Evolutionary conservation across 2,888 invertebrate genomes (phyloP), one percentile per base, ranked within the genome.

Genomic region (Amphipyra berbera): DNA sequence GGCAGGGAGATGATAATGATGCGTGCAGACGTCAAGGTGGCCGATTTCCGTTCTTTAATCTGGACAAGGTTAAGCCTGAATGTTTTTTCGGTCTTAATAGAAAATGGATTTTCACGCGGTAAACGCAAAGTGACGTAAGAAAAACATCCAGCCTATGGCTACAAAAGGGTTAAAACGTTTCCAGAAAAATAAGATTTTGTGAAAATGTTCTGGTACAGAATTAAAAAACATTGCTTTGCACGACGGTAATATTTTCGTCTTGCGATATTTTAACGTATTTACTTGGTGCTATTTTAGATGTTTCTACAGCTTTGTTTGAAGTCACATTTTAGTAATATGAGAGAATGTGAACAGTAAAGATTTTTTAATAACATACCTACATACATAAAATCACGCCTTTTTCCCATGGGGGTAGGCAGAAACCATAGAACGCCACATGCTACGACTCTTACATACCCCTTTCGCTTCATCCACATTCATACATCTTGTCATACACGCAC

Each of bases 101-200:
- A 54, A 57, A 45, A 58, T 27, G 10, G 15, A 33, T 55, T 58
- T 13, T 33, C 27, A 13, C 44, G 35, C 58, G 41, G 13, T 61
- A 35, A 40, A 8, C 7, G 21, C 33, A 41, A 50, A 49, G 33
- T 44, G 27, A 15, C 35, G 42, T 4, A 42, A 21, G 37, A 12
- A 33, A 40, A 66, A 59, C 53, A 33, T 21, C 10, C 12, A n/a
- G 14, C 48, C 45, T 15, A 14, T 3, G 45, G 21, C 21, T 5
- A 9, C 46, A 40, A 56, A 49, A 63, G 49, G 56, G 56, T 54
- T 62, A 12, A 54, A 27, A 14, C 30, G 15, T 56, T 62, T 73
- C 30, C 3, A 10, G 12, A 33, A 27, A 66, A 68, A 60, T 59
- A 41, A 40, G 8, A 42, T 61, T 40, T 46, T 45, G 38, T 8